A percentile compares a stretch with the other conserved stretches of the same genome.
phyloP scores from a whole-genome alignment of 2,888 invertebrate genomes.

The Sinhomidia bicolor region DNA sequence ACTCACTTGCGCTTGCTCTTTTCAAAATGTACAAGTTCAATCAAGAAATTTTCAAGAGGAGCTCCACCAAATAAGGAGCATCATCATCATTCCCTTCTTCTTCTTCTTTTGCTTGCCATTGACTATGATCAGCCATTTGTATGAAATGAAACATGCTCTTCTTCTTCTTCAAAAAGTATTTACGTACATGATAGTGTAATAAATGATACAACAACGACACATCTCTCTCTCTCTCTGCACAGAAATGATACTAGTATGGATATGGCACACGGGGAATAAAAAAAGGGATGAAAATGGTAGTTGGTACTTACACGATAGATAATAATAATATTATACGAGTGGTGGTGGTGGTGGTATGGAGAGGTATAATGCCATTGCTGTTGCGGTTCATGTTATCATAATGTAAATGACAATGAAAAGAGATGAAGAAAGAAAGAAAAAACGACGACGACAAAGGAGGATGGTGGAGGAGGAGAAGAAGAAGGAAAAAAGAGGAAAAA shows the following conservation, averaged over 20 bases:
- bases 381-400: constrained; percentile 63
- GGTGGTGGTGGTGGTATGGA: no score
- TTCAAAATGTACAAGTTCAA: constrained; percentile 64
- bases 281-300: constrained; percentile 27
- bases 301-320: neutral
- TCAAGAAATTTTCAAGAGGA: constrained; percentile 63
- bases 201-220: constrained; percentile 11
- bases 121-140: constrained; percentile 36
- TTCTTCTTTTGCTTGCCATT: neutral
- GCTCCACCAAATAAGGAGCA: constrained; percentile 72
- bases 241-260: neutral
- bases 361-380: constrained; percentile 19
- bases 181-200: constrained; percentile 9
- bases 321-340: constrained; percentile 29
- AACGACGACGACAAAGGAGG: constrained; percentile 23
- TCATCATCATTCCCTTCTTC: neutral
- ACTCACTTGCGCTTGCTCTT: constrained; percentile 34
- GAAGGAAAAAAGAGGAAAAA: constrained; percentile 41
- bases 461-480: constrained; percentile 34
- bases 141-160: neutral
- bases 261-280: constrained; percentile 6
- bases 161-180: neutral
- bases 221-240: neutral
- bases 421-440: neutral
- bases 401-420: constrained; percentile 64